These are phyloP conservation scores for Chelonus insularis DNA, from an alignment of 1,140 invertebrate genomes.

Conservation along the genomic window DNA sequence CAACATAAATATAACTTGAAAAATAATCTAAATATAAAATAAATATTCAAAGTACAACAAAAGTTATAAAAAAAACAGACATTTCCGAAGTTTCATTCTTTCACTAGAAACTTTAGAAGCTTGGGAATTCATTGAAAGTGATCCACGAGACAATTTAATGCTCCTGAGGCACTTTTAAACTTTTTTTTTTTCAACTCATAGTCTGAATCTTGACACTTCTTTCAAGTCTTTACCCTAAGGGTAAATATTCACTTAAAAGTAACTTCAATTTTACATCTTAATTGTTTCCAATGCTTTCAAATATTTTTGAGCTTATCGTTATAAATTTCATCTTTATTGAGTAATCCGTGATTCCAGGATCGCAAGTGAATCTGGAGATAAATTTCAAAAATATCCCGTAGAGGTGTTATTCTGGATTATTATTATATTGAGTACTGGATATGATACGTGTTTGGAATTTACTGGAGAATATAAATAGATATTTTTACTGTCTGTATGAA, in stretches of 20 bases:
- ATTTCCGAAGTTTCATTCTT: not conserved
- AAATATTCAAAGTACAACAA: not conserved
- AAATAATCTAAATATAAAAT: not conserved
- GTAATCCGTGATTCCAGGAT: too few relatives aligned
- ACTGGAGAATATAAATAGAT: not conserved
- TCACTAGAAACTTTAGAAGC: conserved; percentile 1
- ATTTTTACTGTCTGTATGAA: conserved; percentile 3
- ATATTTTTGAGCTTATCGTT: conserved; percentile 27
- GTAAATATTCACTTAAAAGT: conserved; percentile 41
- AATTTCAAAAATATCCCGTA: too few relatives aligned
- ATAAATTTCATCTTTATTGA: not conserved
- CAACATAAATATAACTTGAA: not conserved
- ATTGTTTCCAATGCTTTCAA: conserved; percentile 36
- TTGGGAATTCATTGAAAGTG: not conserved
- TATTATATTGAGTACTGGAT: conserved; percentile 17
- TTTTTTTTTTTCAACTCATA: conserved; percentile 2
- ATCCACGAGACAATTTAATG: conserved; percentile 6
- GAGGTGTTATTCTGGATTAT: too few relatives aligned
- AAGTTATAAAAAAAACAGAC: not conserved
- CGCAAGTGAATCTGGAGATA: too few relatives aligned
- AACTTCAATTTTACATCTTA: conserved; percentile 36
- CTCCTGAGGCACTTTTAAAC: conserved; percentile 9
- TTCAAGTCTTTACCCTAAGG: conserved; percentile 29
- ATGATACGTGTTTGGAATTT: conserved; percentile 16
- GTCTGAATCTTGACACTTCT: not conserved